A percentile compares a stretch with the other conserved stretches of the same genome.
These are phyloP conservation scores for Dinocampus coccinellae DNA, from an alignment of 2,888 invertebrate genomes.

Conservation along the genomic window DNA sequence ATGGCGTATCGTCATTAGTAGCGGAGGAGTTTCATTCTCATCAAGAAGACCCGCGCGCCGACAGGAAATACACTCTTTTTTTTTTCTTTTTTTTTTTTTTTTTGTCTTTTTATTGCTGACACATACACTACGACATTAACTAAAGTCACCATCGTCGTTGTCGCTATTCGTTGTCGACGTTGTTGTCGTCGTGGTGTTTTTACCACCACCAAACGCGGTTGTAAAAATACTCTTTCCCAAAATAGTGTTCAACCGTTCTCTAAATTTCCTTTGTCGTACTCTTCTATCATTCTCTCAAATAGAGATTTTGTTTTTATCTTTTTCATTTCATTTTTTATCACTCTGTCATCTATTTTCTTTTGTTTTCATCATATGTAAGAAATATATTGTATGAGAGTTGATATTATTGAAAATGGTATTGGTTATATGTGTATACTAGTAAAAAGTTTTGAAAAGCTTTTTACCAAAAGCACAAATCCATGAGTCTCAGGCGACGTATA, in stretches of 20 bases:
- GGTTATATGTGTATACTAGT: slow-evolving; percentile 12
- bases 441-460: slow-evolving; percentile 44
- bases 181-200: slow-evolving; percentile 28
- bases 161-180: slow-evolving; percentile 32
- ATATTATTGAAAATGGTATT: not conserved
- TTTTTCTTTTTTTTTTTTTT: slow-evolving; percentile 23
- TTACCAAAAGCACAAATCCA: slow-evolving; percentile 49
- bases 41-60: slow-evolving; percentile 10
- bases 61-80: slow-evolving; percentile 17
- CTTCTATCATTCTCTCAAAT: slow-evolving; percentile 2
- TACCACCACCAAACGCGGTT: slow-evolving; percentile 54
- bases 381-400: not conserved
- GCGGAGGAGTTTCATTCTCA: slow-evolving; percentile 15
- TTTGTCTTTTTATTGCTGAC: slow-evolving; percentile 9
- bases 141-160: slow-evolving; percentile 22
- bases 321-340: slow-evolving; percentile 7
- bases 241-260: slow-evolving; percentile 45
- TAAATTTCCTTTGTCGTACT: slow-evolving; percentile 3
- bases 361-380: not conserved
- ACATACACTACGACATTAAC: slow-evolving; percentile 2
- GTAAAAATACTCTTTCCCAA: slow-evolving; percentile 61
- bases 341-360: not conserved
- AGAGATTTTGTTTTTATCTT: slow-evolving; percentile 3
- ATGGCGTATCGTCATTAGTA: slow-evolving; percentile 3
- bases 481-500: slow-evolving; percentile 50